Evolutionary conservation across 2,113 vertebrate genomes (phyloP), one percentile per base, ranked within the genome.

Genomic region (Vanacampus margaritifer): DNA sequence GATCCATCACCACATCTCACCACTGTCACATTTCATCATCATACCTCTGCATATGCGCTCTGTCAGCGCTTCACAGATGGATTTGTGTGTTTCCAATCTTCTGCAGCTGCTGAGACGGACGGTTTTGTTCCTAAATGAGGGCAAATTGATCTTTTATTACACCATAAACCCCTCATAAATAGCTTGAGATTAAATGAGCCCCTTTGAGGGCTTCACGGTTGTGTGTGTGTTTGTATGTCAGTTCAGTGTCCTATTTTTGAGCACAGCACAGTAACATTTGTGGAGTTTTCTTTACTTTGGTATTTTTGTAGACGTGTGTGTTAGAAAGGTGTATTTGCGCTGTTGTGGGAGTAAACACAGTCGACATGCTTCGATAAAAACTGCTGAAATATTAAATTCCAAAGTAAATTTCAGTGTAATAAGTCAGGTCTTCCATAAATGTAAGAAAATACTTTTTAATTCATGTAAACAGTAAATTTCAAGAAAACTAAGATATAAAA

Each of bases 71-170:
- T 83, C 66, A 48, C 73, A 36, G 74, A 73, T 80, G 72, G 81
- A 88, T 90, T 85, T 84, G 84, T 85, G 72, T 79, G 64, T 76
- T 76, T 70, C 72, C 65, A 50, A 78, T 66, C 58, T 79, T 79
- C 73, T 78, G 66, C 67, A 75, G 82, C 79, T 84, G 80, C 73
- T 37, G 41, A 84, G 84, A 89, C 81, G 84, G 84, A 89, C 81
- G 84, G 83, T 89, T 90, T 87, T 80, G 81, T 84, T 87, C 84
- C 82, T 83, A 89, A 89, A 82, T 84, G 76, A 85, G 67, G 64
- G 60, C 76, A 83, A 84, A 88, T 86, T 90, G 85, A 89, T 89
- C 80, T 87, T 91, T 89, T 90, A 89, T 87, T 87, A 87, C 74
- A 53, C 83, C 68, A 81, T 89, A 85, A 89, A 88, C 64, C 73